Conservation (phyloP, 2,113 vertebrate genomes). For the Narcine bancroftii region DNA sequence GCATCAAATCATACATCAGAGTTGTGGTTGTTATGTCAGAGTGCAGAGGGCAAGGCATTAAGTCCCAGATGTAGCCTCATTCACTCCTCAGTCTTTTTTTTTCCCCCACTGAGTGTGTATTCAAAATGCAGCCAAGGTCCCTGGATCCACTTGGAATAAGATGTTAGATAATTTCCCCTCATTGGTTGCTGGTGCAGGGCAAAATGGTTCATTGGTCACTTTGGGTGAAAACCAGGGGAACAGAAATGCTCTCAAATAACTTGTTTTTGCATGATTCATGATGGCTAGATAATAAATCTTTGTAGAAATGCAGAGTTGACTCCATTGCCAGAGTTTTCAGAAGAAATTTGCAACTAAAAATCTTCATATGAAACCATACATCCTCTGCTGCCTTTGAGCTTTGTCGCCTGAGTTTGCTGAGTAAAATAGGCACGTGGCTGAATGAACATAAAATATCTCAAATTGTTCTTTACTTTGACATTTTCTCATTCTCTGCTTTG, state of each 20-base stretch:
- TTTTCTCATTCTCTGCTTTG: neutral
- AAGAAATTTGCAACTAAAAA: neutral
- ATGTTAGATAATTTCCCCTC: neutral
- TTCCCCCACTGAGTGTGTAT: no score
- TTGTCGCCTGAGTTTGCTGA: no score
- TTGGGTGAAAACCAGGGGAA: neutral
- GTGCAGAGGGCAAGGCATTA: neutral
- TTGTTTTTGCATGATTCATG: neutral
- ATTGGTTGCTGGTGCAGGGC: neutral
- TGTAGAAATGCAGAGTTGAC: neutral
- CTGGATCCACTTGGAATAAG: neutral
- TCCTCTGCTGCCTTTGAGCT: neutral
- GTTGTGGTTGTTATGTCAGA: neutral
- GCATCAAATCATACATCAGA: neutral
- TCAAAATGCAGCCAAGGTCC: neutral
- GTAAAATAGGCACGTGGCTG: neutral
- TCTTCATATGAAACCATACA: neutral
- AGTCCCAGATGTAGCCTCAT: neutral
- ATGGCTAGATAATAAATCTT: neutral
- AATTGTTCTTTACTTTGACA: no score
- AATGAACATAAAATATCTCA: neutral
- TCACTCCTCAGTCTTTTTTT: no score
- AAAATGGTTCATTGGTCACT: neutral
- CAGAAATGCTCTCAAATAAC: neutral
- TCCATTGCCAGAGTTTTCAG: neutral